These are phyloP conservation scores for Melitaea cinxia DNA, from an alignment of 1,140 invertebrate genomes.

Conservation along the genomic window DNA sequence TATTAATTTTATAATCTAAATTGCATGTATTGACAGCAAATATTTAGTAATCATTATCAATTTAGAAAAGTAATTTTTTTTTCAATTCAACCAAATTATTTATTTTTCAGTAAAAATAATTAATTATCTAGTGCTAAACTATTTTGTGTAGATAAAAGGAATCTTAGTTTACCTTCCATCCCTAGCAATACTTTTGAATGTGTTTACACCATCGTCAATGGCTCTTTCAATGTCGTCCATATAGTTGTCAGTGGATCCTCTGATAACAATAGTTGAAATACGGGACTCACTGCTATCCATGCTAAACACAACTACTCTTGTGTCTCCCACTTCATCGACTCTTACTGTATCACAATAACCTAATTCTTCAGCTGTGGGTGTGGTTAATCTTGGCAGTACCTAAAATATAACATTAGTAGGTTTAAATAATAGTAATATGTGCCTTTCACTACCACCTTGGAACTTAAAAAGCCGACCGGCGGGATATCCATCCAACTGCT, in stretches of 20 bases:
- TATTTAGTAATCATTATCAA: too few species aligned
- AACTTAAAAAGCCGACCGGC: too few species aligned
- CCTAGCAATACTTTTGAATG: constrained; percentile 93
- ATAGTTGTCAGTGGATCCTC: constrained; percentile 98
- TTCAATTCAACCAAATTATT: too few species aligned
- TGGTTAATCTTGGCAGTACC: constrained; percentile 84
- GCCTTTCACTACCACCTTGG: too few species aligned
- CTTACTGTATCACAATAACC: constrained; percentile 96
- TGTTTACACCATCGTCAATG: constrained; percentile 99
- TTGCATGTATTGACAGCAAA: too few species aligned
- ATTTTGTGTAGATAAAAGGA: background rate
- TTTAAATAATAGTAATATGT: too few species aligned
- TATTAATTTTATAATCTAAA: too few species aligned
- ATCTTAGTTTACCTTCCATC: constrained; percentile 80
- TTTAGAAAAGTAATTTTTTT: too few species aligned
- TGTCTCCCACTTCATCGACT: constrained; percentile 98
- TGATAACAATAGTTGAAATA: constrained; percentile 95
- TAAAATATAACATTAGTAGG: constrained; percentile 29
- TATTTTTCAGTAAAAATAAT: too few species aligned
- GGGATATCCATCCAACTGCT: too few species aligned
- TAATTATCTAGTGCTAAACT: too few species aligned
- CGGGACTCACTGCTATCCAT: constrained; percentile 90
- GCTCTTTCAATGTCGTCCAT: constrained; percentile 99
- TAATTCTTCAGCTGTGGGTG: constrained; percentile 94
- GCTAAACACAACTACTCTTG: constrained; percentile 95